Evolutionary conservation across 2,797 vertebrate genomes (phyloP).

Genomic region (Danio albolineatus): DNA sequence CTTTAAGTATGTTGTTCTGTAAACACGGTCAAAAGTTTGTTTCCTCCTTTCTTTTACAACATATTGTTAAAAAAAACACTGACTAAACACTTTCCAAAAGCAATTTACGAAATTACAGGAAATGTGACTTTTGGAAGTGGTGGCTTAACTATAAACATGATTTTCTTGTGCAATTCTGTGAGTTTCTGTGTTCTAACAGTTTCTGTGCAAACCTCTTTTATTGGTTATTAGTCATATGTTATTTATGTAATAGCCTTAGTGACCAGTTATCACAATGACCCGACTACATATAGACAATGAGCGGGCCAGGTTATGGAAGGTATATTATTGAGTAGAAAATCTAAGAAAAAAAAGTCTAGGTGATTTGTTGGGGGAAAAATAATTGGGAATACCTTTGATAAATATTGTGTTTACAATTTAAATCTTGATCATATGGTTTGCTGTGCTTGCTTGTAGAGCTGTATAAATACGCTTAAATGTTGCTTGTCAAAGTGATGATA

Average conservation of each 20-base stretch:
- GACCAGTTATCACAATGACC: not conserved
- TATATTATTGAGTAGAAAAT: not conserved
- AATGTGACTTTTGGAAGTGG: constrained; percentile 5
- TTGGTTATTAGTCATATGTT: not conserved
- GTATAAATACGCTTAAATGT: not conserved
- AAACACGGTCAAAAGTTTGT: not conserved
- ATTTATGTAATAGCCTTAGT: not conserved
- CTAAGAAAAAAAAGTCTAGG: too few species aligned
- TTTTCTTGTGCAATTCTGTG: not conserved
- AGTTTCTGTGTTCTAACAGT: not conserved
- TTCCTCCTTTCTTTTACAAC: not conserved
- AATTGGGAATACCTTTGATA: not conserved
- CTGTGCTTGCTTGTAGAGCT: not conserved
- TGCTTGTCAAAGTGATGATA: too few species aligned
- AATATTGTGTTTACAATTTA: not conserved
- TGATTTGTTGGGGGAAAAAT: not conserved
- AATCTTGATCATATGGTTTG: not conserved
- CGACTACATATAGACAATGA: not conserved
- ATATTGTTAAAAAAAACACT: not conserved
- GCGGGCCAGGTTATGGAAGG: not conserved
- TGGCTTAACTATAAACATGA: not conserved
- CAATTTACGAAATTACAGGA: not conserved
- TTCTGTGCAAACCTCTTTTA: not conserved
- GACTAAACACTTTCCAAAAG: not conserved
- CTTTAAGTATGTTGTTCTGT: not conserved